These are phyloP conservation scores for Calosoma granatense DNA, from an alignment of 1,140 invertebrate genomes.

Conservation along the genomic window DNA sequence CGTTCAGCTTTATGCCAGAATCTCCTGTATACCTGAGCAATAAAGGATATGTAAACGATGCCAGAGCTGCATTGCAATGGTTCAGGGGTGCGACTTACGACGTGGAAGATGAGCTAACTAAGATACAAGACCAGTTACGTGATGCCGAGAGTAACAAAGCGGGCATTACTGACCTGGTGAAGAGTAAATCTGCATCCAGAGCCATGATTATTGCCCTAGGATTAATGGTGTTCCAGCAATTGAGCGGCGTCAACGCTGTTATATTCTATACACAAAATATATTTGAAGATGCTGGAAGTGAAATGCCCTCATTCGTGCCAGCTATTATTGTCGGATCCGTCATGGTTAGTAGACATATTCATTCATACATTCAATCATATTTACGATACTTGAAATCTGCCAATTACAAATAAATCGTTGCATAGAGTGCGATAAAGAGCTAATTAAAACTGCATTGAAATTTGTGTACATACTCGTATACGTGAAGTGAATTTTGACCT, in stretches of 20 bases:
- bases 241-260: conserved; percentile 50
- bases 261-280: conserved; percentile 47
- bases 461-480: background rate
- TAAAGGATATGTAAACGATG: conserved; percentile 42
- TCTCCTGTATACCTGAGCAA: conserved; percentile 62
- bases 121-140: conserved; percentile 28
- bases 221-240: conserved; percentile 60
- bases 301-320: conserved; percentile 22
- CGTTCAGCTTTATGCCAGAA: conserved; percentile 68
- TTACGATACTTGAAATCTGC: no score
- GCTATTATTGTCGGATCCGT: conserved; percentile 40
- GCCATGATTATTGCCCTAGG: conserved; percentile 44
- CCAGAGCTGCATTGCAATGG: conserved; percentile 36
- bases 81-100: conserved; percentile 40
- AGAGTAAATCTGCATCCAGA: conserved; percentile 39
- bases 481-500: no score
- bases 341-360: conserved; percentile 44
- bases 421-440: background rate
- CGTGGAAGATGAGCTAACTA: conserved; percentile 33
- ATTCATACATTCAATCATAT: no score
- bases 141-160: conserved; percentile 18
- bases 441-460: background rate
- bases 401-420: no score
- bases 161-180: background rate
- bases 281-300: conserved; percentile 34